Evolutionary conservation across 2,888 invertebrate species (phyloP), one percentile per base, ranked within the genome.

Genomic region (Drosophila eohydei): DNA sequence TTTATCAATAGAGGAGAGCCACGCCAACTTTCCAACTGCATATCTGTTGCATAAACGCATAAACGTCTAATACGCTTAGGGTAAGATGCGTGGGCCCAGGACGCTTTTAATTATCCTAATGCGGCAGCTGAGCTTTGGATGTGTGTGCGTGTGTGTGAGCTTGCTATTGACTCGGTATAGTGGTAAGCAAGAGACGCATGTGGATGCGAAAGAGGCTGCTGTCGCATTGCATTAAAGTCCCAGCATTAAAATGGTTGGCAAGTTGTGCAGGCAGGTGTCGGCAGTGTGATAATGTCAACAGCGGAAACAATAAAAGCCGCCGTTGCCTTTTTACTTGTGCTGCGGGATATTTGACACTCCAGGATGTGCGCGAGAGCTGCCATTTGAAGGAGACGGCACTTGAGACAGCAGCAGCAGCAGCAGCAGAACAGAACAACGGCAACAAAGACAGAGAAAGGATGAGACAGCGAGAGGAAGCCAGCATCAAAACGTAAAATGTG

Each of bases 241-340:
- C 74, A 68, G 71, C 87, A 83, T 82, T 83, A 80, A 80, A 83
- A 82, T 80, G 79, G 68, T 61, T 72, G 80, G 63, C 83, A 71
- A 72, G 60, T 69, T 59, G 67, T 52, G 67, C 65, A 66, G 77
- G 73, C 88, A 88, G 86, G 84, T 85, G 88, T 78, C 78, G 86
- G 74, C 73, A 70, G 71, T 60, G 71, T 83, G 85, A 88, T 85
- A 85, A 86, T 86, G 85, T 85, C 85, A 85, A 85, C 88, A 78
- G 81, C 86, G 88, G 88, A 85, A 85, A 86, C 88, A 85, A 88
- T 85, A 86, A 85, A 85, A 85, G 83, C 88, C 81, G 81, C 86
- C 81, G 83, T 77, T 81, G 86, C 73, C 81, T 86, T 75, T 71
- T 71, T 74, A 73, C 74, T 76, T 79, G 57, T 76, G 80, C 86